Base-by-base conservation (phyloP, 2,888 invertebrate genomes). In the Drosophila robusta region DNA sequence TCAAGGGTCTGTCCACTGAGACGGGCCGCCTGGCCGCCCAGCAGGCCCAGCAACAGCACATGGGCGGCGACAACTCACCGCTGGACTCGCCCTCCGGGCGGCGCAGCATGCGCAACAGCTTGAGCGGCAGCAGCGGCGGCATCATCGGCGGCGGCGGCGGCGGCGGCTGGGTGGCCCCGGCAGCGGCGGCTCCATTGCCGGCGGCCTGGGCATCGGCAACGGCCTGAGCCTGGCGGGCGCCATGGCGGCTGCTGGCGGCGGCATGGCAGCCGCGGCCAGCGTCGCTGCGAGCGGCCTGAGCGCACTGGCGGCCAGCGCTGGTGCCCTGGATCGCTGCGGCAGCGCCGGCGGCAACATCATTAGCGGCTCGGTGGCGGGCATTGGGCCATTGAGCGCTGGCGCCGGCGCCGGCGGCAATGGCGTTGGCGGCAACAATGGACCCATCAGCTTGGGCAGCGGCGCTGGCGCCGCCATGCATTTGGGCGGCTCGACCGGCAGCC, bases 1-100 rank as follows among this genome's bases (percentile, higher is more conserved):
- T 96, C 49, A 96, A 96, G 92, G 96, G 96, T 75, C 92, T 96
- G 90, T 96, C 96, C 90, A 95, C 95, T 88, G 95, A 95, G 92
- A 95, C 95, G 87, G 95, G 92, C 24, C 92, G 92, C 42, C 79
- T 92, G 83, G 92, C 92, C 54, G 92, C 92, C 12, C 92, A 92
- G 39, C 92, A 92, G 78, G 92, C 92, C n/a, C 91, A 92, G 66
- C 87, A 90, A 60, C 91, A 92, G 75, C 91, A 91, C 75, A 83
- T 90, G 75, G 85, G 88, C 44, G 89, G 85, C 55, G 91, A 91
- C 46, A 77, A 77, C 26, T 81, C 91, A 62, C 89, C 91, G 63
- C 79, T 90, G 41, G 93, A 93, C 70, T 92, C 93, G 65, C 92
- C 93, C 61, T 89, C 93, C 63, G 90, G 91, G 9, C 87, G 92